phyloP scores from a whole-genome alignment of 2,113 vertebrate genomes.

The Passerina amoena region DNA sequence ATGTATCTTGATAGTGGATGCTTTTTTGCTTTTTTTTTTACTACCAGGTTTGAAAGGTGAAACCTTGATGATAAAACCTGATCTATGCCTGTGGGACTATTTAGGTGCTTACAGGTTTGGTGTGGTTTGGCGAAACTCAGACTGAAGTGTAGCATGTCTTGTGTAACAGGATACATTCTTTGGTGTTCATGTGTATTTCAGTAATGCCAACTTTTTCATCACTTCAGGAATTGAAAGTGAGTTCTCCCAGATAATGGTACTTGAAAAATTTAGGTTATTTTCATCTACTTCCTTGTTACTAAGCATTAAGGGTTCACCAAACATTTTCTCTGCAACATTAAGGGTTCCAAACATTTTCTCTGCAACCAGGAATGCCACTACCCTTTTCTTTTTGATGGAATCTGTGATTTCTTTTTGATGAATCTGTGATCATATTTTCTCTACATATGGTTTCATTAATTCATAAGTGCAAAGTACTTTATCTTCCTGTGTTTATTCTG shows the following conservation, averaged over 20 bases:
- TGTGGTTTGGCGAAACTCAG: not conserved
- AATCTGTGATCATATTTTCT: not conserved
- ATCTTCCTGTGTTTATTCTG: not conserved
- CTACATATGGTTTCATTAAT: not conserved
- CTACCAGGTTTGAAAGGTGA: not conserved
- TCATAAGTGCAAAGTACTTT: accelerated
- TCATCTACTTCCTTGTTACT: not conserved
- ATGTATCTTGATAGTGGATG: not conserved
- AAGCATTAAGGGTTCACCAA: not conserved
- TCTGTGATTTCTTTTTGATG: not conserved
- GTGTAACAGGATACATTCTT: not conserved
- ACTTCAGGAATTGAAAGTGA: not conserved
- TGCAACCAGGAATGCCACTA: not conserved
- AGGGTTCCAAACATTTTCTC: not conserved
- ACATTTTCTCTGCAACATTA: not conserved
- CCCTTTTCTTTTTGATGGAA: not conserved
- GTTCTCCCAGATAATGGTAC: not conserved
- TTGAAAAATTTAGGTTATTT: not conserved
- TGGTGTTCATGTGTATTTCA: not conserved
- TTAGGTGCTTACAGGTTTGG: not conserved
- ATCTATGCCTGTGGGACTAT: not conserved
- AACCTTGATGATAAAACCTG: not conserved
- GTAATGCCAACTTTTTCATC: not conserved
- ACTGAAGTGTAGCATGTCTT: not conserved
- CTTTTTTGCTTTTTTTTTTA: not conserved